A percentile compares a stretch with the other conserved stretches of the same genome.
These are phyloP conservation scores for Lutjanus campechanus DNA, from an alignment of 2,797 vertebrate species.

Conservation along the genomic window DNA sequence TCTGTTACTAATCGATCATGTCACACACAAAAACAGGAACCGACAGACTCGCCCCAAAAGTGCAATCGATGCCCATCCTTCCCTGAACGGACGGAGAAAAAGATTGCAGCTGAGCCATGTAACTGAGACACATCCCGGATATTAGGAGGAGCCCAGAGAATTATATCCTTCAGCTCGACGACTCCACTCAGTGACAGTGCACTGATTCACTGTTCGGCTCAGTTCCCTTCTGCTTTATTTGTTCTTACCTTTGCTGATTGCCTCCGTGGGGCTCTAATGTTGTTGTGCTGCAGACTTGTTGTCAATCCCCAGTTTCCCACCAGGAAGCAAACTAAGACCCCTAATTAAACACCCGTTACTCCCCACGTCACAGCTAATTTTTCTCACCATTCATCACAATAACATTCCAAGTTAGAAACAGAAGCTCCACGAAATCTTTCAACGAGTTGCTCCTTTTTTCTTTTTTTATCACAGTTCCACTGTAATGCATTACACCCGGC, in stretches of 20 bases:
- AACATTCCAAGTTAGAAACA: slow-evolving; percentile 3
- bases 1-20: slow-evolving; percentile 34
- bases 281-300: slow-evolving; percentile 38
- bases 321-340: slow-evolving; percentile 24
- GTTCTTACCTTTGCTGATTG: slow-evolving; percentile 41
- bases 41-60: neutral
- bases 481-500: slow-evolving; percentile 1
- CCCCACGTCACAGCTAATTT: slow-evolving; percentile 3
- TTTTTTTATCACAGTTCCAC: neutral
- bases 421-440: neutral
- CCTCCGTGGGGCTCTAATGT: slow-evolving; percentile 31
- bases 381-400: slow-evolving; percentile 41
- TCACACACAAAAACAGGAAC: slow-evolving; percentile 1
- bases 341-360: slow-evolving; percentile 53
- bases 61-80: slow-evolving; percentile 9
- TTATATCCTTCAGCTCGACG: slow-evolving; percentile 44
- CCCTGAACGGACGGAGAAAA: slow-evolving; percentile 9
- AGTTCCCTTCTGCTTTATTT: slow-evolving; percentile 22
- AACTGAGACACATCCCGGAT: slow-evolving; percentile 40
- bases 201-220: slow-evolving; percentile 30
- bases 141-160: slow-evolving; percentile 48
- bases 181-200: slow-evolving; percentile 35
- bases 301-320: slow-evolving; percentile 43
- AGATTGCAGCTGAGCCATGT: slow-evolving; percentile 13
- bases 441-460: neutral